A percentile compares a stretch with the other conserved stretches of the same genome.
Evolutionary conservation across 2,888 invertebrate genomes (phyloP).

Genomic region (Eupithecia subfuscata): DNA sequence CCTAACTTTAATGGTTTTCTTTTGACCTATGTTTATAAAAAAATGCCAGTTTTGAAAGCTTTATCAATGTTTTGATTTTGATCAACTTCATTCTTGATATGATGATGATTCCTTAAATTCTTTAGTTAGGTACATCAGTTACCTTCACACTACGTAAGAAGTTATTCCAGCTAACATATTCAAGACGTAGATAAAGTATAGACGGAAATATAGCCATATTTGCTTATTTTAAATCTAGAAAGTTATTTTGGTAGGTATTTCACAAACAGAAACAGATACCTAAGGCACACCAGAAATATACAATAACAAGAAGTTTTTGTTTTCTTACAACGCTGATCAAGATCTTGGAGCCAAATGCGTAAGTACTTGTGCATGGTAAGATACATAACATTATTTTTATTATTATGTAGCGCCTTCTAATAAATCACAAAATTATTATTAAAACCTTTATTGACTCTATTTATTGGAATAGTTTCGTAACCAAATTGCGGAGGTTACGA

Average conservation of each 20-base stretch:
- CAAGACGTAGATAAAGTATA: neutral
- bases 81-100: neutral
- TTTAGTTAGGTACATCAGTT: neutral
- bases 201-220: neutral
- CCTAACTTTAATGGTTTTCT: constrained; percentile 63
- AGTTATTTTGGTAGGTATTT: neutral
- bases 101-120: neutral
- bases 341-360: constrained; percentile 15
- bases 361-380: constrained; percentile 27
- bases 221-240: neutral
- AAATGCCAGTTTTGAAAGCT: constrained; percentile 18
- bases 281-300: neutral
- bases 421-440: neutral
- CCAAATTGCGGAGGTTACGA: neutral
- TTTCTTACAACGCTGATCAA: constrained; percentile 11
- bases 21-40: constrained; percentile 35
- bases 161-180: neutral
- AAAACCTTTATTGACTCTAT: neutral
- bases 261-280: neutral
- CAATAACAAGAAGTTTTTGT: neutral
- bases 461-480: neutral
- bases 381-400: neutral
- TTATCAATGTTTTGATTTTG: constrained; percentile 14
- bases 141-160: neutral
- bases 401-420: neutral